A percentile compares a stretch with the other conserved stretches of the same genome.
Evolutionary conservation across 1,140 invertebrate species (phyloP).

Genomic region (Drosophila dunni): DNA sequence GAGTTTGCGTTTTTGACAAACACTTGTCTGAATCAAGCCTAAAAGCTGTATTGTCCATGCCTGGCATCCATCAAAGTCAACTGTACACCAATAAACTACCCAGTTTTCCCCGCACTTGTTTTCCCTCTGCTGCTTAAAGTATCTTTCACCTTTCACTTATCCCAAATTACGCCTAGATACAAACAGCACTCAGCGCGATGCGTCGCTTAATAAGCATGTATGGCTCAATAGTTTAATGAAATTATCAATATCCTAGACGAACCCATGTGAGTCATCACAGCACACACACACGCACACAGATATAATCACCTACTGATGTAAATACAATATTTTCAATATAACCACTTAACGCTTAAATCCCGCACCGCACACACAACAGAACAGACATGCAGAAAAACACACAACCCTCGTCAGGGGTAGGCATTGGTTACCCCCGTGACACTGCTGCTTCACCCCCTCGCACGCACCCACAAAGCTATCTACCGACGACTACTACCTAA

Average conservation of each 20-base stretch:
- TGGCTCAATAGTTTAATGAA: conserved; percentile 82
- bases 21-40: conserved; percentile 1
- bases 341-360: conserved; percentile 83
- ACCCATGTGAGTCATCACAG: conserved; percentile 67
- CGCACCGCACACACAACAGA: conserved; percentile 55
- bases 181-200: conserved; percentile 46
- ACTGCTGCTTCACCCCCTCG: conserved; percentile 20
- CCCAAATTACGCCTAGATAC: conserved; percentile 65
- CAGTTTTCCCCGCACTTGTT: not conserved
- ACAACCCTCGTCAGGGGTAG: conserved; percentile 51
- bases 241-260: conserved; percentile 72
- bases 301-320: conserved; percentile 82
- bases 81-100: not conserved
- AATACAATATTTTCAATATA: conserved; percentile 84
- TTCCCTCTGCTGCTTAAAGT: conserved; percentile 6
- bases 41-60: not conserved
- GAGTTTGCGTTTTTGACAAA: conserved; percentile 4
- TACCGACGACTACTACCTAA: conserved; percentile 27
- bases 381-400: conserved; percentile 18
- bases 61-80: conserved; percentile 67
- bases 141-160: conserved; percentile 65
- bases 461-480: conserved; percentile 27
- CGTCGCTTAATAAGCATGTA: conserved; percentile 39
- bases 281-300: conserved; percentile 32
- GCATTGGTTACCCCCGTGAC: conserved; percentile 38